Percentiles rank a stretch among this genome's conserved stretches.
These are phyloP conservation scores for Podiceps cristatus DNA, from an alignment of 2,113 vertebrate species.

Conservation along the genomic window DNA sequence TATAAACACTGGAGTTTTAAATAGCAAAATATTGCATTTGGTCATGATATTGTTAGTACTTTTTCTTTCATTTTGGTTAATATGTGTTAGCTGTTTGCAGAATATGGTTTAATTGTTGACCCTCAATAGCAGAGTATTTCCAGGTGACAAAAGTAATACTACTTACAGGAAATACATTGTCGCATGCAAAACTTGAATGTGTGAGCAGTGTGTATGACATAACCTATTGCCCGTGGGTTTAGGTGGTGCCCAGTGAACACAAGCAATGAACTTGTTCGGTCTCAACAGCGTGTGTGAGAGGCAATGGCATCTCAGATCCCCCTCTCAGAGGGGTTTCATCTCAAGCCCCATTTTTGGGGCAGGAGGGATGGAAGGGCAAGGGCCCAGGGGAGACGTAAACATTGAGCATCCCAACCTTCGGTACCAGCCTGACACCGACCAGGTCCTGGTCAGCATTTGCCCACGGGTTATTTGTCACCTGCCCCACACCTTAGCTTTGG, in stretches of 20 bases:
- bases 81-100: background rate
- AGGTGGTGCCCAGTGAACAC: background rate
- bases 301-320: background rate
- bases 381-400: background rate
- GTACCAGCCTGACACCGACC: accelerated
- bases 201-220: background rate
- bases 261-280: background rate
- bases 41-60: background rate
- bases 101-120: background rate
- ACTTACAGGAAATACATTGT: background rate
- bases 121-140: background rate
- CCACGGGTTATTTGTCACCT: background rate
- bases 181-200: accelerated
- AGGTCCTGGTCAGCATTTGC: background rate
- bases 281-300: background rate
- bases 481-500: background rate
- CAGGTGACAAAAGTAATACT: background rate
- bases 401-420: accelerated
- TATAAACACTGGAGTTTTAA: background rate
- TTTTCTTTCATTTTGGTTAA: background rate
- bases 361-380: background rate
- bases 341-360: background rate
- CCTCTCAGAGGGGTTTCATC: background rate
- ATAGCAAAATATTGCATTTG: background rate
- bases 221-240: accelerated